Conservation (phyloP, 2,797 vertebrate genomes). For the Holocentrus rufus region DNA sequence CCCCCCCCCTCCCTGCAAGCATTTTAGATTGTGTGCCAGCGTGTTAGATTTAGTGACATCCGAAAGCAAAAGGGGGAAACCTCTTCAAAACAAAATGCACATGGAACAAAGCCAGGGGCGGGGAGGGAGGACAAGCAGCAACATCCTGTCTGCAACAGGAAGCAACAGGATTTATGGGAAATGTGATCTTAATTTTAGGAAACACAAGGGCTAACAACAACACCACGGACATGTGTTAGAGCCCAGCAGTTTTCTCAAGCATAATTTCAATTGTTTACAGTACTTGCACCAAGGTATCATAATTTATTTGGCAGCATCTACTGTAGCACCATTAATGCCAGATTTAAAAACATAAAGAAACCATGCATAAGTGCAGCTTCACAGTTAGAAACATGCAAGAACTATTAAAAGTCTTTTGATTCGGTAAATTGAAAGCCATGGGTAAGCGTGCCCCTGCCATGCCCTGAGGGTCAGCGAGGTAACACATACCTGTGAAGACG, state of each 20-base stretch:
- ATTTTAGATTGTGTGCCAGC: neutral
- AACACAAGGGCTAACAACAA: too few species aligned
- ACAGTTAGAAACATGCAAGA: too few species aligned
- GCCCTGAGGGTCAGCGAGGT: neutral
- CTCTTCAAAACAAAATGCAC: neutral
- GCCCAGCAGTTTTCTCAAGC: too few species aligned
- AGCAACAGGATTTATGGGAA: neutral
- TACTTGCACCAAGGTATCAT: too few species aligned
- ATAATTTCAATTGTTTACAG: too few species aligned
- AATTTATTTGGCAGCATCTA: too few species aligned
- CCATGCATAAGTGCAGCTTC: too few species aligned
- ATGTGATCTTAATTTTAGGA: neutral
- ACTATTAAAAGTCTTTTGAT: too few species aligned
- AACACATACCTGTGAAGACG: constrained; percentile 20
- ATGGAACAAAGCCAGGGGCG: neutral
- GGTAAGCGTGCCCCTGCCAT: constrained; percentile 1
- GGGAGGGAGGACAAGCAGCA: constrained; percentile 10
- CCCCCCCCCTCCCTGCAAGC: neutral
- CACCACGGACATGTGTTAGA: too few species aligned
- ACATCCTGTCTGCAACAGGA: constrained; percentile 27
- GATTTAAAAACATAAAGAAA: too few species aligned
- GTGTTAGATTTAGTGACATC: neutral
- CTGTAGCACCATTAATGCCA: too few species aligned
- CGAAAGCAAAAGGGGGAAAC: constrained; percentile 1
- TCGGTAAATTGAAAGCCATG: neutral